phyloP scores from a whole-genome alignment of 1,140 invertebrate species.

The Orussus abietinus region DNA sequence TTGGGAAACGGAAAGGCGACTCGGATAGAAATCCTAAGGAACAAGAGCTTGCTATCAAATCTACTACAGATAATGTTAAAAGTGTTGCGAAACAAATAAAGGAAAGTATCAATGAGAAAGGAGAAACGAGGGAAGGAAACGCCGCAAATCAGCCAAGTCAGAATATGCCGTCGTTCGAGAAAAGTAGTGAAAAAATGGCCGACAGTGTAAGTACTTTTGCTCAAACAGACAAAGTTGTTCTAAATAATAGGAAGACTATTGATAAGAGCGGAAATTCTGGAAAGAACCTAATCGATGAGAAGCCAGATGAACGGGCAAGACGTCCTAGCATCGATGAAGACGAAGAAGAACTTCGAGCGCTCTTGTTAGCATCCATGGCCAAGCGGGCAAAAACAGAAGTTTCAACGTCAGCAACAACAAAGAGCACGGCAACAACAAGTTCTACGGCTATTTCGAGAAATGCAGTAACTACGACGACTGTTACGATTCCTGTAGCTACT shows the following conservation, averaged over 20 bases:
- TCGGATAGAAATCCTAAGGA: too few relatives aligned
- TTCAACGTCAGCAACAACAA: neutral
- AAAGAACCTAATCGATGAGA: constrained; percentile 1
- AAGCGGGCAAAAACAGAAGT: constrained; percentile 34
- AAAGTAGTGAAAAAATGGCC: constrained; percentile 1
- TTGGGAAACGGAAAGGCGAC: too few relatives aligned
- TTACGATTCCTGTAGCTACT: too few relatives aligned
- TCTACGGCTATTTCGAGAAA: too few relatives aligned
- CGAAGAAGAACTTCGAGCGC: constrained; percentile 40
- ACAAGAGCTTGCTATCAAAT: too few relatives aligned
- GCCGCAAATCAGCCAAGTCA: neutral
- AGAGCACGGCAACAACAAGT: neutral
- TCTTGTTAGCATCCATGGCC: constrained; percentile 41
- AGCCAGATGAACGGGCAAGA: constrained; percentile 16
- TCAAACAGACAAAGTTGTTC: neutral
- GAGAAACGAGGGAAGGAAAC: neutral
- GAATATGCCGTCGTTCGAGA: too few relatives aligned
- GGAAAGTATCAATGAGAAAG: neutral
- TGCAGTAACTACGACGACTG: too few relatives aligned
- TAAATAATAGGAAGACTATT: neutral
- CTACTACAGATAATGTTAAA: too few relatives aligned
- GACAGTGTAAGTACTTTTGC: neutral
- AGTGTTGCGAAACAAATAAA: too few relatives aligned
- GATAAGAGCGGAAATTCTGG: constrained; percentile 2
- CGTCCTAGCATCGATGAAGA: constrained; percentile 45